These are phyloP conservation scores for Acanthosepion lycidas DNA, from an alignment of 2,888 invertebrate genomes.

Conservation along the genomic window DNA sequence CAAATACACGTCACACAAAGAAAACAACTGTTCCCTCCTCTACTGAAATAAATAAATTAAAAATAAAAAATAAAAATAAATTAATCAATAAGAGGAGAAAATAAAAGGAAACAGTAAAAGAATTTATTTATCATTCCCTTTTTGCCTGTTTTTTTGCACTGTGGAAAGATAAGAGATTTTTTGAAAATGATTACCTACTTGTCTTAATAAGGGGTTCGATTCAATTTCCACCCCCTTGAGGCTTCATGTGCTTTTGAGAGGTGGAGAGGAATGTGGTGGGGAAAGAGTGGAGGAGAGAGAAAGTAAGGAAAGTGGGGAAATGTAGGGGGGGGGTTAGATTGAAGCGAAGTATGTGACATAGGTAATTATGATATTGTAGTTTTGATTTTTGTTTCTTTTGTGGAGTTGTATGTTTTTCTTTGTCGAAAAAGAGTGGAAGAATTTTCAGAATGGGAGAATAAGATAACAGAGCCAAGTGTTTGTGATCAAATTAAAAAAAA, in stretches of 20 bases:
- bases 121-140: not conserved
- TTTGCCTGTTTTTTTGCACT: not conserved
- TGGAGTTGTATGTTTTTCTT: not conserved
- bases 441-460: too few relatives aligned
- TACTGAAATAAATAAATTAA: not conserved
- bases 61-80: not conserved
- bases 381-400: not conserved
- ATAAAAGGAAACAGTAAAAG: not conserved
- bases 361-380: not conserved
- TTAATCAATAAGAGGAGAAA: not conserved
- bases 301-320: not conserved
- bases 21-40: too few relatives aligned
- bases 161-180: not conserved
- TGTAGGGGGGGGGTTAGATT: too few relatives aligned
- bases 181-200: not conserved
- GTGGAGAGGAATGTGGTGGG: not conserved
- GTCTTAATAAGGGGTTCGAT: conserved; percentile 20
- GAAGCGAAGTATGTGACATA: not conserved
- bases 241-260: not conserved
- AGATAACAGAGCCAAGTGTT: too few relatives aligned
- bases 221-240: conserved; percentile 33
- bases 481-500: too few relatives aligned
- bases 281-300: not conserved
- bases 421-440: too few relatives aligned
- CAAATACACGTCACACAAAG: not conserved